Base-by-base conservation (phyloP, 2,797 vertebrate species). In the Sebastes itinus region DNA sequence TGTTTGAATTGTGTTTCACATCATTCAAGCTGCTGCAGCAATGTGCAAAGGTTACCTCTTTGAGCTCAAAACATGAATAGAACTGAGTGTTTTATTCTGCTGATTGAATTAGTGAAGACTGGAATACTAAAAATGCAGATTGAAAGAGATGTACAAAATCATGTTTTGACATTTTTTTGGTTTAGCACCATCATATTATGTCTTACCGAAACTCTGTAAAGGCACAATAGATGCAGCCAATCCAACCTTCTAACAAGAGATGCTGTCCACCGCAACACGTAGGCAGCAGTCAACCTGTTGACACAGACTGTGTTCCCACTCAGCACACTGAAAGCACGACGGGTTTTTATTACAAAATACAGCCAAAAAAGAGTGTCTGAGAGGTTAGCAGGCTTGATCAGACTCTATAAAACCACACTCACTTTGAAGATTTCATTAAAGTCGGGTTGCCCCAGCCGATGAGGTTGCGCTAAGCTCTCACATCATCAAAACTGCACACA, bases 391-490 rank as follows among this genome's bases (percentile, higher is more conserved):
- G 59, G 23, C 67, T 75, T 85, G 75, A 86, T 90, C 74, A 78
- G 69, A 77, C 70, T 81, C 32, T 6, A 72, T 70, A 30, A 86
- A 82, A 75, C 49, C 59, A 59, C 54, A 72, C 49, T 60, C 38
- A 60, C 80, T 75, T 63, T 77, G 68, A 81, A 83, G 75, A 72
- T 77, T 80, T 77, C 72, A 81, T 86, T 87, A 78, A 81, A 83
- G 72, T 78, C 7, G 9, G 68, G 54, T 58, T 80, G 75, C 77
- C 54, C 74, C 71, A 35, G 46, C 61, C 55, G 7, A 63, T 56
- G 59, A 83, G 63, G 70, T 78, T 49, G 52, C 7, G 18, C 46
- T 68, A 59, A 75, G 72, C 62, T 32, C 65, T 77, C 27, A n/a
- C 52, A 23, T 86, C 56, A 77, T 68, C 38, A 70, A 16, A 56